phyloP scores from a whole-genome alignment of 1,140 invertebrate genomes.

The Prorops nasuta region DNA sequence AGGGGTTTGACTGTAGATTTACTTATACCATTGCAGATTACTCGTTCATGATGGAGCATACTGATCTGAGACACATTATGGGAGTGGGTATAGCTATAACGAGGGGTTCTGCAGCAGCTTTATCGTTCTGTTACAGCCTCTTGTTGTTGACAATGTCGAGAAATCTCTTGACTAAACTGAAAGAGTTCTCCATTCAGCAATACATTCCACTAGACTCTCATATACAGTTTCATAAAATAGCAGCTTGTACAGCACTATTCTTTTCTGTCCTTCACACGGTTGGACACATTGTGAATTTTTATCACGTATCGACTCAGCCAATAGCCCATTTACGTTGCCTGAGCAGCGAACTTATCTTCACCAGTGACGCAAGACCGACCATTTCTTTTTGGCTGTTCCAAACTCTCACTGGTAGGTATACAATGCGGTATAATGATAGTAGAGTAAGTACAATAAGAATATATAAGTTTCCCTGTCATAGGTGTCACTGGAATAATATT shows the following conservation, averaged over 20 bases:
- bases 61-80: constrained; percentile 95
- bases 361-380: constrained; percentile 86
- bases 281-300: constrained; percentile 98
- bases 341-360: constrained; percentile 91
- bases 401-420: constrained; percentile 81
- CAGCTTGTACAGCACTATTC: constrained; percentile 93
- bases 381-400: constrained; percentile 94
- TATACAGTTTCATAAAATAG: constrained; percentile 98
- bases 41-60: constrained; percentile 94
- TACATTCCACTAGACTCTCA: constrained; percentile 97
- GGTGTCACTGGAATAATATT: constrained; percentile 93
- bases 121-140: constrained; percentile 95
- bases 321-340: constrained; percentile 91
- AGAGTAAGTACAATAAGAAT: neutral
- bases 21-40: constrained; percentile 67
- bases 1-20: neutral
- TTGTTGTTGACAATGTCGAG: constrained; percentile 95
- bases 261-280: constrained; percentile 90
- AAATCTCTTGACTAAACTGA: constrained; percentile 93
- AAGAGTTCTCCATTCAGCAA: constrained; percentile 95
- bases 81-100: constrained; percentile 98
- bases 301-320: constrained; percentile 96
- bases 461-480: constrained; percentile 46
- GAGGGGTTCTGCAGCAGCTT: constrained; percentile 89
- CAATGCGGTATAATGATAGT: neutral